Evolutionary conservation across 1,140 invertebrate genomes (phyloP).

Genomic region (Lutraria rhynchaena): DNA sequence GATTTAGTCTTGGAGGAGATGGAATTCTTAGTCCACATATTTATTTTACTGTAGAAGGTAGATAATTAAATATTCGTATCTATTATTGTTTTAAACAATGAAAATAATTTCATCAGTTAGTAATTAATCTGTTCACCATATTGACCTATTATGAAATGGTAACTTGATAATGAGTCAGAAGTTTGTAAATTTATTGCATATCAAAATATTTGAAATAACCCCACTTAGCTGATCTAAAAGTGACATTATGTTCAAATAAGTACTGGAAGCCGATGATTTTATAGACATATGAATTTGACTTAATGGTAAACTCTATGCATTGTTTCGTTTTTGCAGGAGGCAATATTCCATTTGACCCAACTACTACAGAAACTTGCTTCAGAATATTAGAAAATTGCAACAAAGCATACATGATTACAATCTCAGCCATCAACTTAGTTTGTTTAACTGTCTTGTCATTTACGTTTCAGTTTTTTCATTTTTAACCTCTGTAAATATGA

Average conservation of each 20-base stretch:
- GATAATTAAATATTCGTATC: not conserved
- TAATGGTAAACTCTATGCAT: not conserved
- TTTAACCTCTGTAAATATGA: too few species aligned
- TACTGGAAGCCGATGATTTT: too few species aligned
- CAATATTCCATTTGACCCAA: constrained; percentile 62
- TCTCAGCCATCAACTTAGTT: too few species aligned
- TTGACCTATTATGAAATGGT: not conserved
- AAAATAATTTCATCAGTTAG: too few species aligned
- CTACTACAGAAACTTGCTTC: constrained; percentile 60
- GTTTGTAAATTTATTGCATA: not conserved
- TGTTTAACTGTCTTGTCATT: too few species aligned
- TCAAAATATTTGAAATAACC: not conserved
- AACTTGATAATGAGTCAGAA: not conserved
- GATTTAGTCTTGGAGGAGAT: constrained; percentile 53
- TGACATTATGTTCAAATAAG: too few species aligned
- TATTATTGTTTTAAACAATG: too few species aligned
- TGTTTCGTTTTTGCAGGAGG: constrained; percentile 60
- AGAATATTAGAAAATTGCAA: not conserved
- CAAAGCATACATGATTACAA: too few species aligned
- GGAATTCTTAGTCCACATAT: constrained; percentile 49
- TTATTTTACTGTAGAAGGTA: constrained; percentile 56
- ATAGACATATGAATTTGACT: too few species aligned
- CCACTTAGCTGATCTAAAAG: too few species aligned
- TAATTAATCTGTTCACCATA: not conserved
- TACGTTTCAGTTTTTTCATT: too few species aligned